Percentiles rank a stretch among this genome's conserved stretches.
These are phyloP conservation scores for Drosophila yakuba DNA, from an alignment of 1,140 invertebrate genomes.

Conservation along the genomic window DNA sequence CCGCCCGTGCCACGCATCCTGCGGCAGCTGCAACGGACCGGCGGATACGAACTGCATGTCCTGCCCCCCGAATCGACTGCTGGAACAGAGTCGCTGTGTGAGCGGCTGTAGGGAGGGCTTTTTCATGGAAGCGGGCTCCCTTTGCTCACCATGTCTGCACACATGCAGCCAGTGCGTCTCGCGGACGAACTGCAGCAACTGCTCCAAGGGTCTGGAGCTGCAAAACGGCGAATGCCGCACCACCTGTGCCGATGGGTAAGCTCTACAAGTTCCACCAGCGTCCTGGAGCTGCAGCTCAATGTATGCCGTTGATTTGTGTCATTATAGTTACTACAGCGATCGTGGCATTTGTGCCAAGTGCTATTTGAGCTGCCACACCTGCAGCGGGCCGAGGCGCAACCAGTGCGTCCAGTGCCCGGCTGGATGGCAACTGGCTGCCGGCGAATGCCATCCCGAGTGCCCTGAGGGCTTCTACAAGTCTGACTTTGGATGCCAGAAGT, in stretches of 20 bases:
- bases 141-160: slow-evolving; percentile 91
- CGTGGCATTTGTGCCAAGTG: slow-evolving; percentile 92
- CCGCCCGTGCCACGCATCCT: slow-evolving; percentile 90
- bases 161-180: slow-evolving; percentile 91
- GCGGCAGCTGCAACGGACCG: slow-evolving; percentile 92
- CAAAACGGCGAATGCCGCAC: slow-evolving; percentile 92
- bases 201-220: slow-evolving; percentile 89
- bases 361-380: slow-evolving; percentile 93
- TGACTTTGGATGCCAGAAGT: slow-evolving; percentile 92
- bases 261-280: background rate
- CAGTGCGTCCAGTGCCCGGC: slow-evolving; percentile 93
- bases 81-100: slow-evolving; percentile 90
- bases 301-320: no score
- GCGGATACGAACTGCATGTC: slow-evolving; percentile 91
- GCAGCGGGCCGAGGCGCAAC: slow-evolving; percentile 90
- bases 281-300: background rate
- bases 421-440: slow-evolving; percentile 91
- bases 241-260: slow-evolving; percentile 88
- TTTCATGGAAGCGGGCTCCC: slow-evolving; percentile 87
- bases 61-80: slow-evolving; percentile 89
- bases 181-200: slow-evolving; percentile 91
- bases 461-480: slow-evolving; percentile 93
- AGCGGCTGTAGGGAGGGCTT: slow-evolving; percentile 90
- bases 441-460: slow-evolving; percentile 93
- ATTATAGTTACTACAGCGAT: slow-evolving; percentile 91